phyloP scores from a whole-genome alignment of 2,797 vertebrate genomes.

The Sebastes nivosus region DNA sequence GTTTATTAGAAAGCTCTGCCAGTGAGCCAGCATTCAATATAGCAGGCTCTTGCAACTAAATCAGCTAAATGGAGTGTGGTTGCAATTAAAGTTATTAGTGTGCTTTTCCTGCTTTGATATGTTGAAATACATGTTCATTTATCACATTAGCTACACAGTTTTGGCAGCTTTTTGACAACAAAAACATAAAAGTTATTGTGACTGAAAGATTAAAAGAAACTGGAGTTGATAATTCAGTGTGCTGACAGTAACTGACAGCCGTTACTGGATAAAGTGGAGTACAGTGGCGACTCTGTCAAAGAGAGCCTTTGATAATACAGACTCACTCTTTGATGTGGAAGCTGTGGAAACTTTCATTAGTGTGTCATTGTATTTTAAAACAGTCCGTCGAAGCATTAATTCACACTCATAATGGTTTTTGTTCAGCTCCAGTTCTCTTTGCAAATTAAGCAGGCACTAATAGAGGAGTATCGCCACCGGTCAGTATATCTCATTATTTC shows the following conservation, averaged over 20 bases:
- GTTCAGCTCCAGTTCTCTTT: not conserved
- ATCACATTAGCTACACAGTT: not conserved
- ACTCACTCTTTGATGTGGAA: not conserved
- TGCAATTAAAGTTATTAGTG: not conserved
- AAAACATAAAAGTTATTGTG: not conserved
- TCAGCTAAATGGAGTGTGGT: not conserved
- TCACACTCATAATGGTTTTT: not conserved
- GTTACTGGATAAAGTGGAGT: not conserved
- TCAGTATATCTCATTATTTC: conserved; percentile 31
- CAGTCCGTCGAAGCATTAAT: not conserved
- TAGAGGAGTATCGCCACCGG: conserved; percentile 17
- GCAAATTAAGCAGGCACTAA: not conserved
- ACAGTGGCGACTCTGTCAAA: not conserved
- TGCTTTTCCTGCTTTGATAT: not conserved
- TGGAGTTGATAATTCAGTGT: not conserved
- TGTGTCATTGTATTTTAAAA: not conserved
- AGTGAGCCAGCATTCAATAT: not conserved
- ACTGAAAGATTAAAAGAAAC: not conserved
- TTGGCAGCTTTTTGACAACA: not conserved
- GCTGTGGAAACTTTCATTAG: not conserved
- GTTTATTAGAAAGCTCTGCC: not conserved
- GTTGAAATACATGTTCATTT: not conserved
- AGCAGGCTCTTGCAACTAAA: not conserved
- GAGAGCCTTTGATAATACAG: no score
- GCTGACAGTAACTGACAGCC: not conserved